A percentile compares a stretch with the other conserved stretches of the same genome.
Conservation (phyloP, 2,888 invertebrate species). For the Alcis repandata region DNA sequence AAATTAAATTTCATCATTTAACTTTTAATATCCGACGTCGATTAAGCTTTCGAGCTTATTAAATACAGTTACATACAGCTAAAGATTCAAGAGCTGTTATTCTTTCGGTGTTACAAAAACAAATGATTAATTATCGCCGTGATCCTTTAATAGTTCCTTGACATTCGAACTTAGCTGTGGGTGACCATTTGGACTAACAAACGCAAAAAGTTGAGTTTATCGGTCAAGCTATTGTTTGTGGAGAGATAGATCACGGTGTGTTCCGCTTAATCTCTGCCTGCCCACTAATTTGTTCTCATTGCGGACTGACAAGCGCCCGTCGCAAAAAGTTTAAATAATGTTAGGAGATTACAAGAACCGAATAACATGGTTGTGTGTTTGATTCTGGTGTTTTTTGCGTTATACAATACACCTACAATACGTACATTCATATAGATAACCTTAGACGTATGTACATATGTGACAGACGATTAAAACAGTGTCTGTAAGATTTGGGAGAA, state of each 20-base stretch:
- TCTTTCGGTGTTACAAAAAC: constrained; percentile 71
- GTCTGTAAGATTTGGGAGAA: too few relatives aligned
- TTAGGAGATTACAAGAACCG: constrained; percentile 35
- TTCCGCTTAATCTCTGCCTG: constrained; percentile 44
- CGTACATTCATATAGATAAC: too few relatives aligned
- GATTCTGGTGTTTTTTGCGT: background rate
- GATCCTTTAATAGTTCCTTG: constrained; percentile 68
- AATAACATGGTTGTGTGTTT: background rate
- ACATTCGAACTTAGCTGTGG: constrained; percentile 62
- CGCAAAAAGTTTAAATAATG: constrained; percentile 41
- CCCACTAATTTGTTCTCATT: constrained; percentile 43
- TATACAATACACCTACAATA: too few relatives aligned
- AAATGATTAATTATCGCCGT: constrained; percentile 75
- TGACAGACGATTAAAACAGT: too few relatives aligned
- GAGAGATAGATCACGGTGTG: constrained; percentile 51
- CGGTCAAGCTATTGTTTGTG: constrained; percentile 56
- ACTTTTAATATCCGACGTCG: constrained; percentile 25
- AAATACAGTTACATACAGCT: constrained; percentile 68
- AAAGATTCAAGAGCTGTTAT: constrained; percentile 60
- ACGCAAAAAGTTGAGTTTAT: constrained; percentile 54
- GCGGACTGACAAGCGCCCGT: constrained; percentile 31
- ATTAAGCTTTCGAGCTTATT: constrained; percentile 47
- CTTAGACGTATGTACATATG: too few relatives aligned
- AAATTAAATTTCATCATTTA: constrained; percentile 31
- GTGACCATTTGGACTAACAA: constrained; percentile 53